Conservation (phyloP, 64 coral and sea anemone genomes). For the Cladopsammia gracilis region DNA sequence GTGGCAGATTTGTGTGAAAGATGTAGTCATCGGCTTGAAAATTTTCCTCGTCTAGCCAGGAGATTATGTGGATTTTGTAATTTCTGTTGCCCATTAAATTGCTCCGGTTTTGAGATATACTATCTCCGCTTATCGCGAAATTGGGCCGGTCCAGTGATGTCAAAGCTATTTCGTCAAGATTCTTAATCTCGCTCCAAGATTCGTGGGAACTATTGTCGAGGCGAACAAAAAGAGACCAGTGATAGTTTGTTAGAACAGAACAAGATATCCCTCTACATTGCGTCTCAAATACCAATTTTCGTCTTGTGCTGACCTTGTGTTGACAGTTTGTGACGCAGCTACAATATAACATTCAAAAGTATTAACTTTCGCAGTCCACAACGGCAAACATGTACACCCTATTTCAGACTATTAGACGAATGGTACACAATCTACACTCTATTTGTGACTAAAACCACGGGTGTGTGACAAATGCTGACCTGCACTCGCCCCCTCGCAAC, state of each 20-base stretch:
- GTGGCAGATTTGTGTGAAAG: conserved; percentile 70
- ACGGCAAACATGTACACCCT: too few relatives aligned
- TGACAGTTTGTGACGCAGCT: conserved; percentile 81
- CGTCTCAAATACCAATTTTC: conserved; percentile 51
- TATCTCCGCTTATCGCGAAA: conserved; percentile 34
- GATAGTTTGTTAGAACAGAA: conserved; percentile 45
- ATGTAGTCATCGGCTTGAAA: not conserved
- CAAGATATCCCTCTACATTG: conserved; percentile 81
- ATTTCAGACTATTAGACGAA: too few relatives aligned
- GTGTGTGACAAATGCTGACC: too few relatives aligned
- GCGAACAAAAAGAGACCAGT: conserved; percentile 68
- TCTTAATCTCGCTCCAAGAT: conserved; percentile 44
- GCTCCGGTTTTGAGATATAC: not conserved
- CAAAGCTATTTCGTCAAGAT: conserved; percentile 21
- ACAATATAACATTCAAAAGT: not conserved
- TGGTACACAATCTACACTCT: too few relatives aligned
- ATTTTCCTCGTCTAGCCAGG: not conserved
- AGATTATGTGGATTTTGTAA: not conserved
- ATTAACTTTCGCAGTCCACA: too few relatives aligned
- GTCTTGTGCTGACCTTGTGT: conserved; percentile 57
- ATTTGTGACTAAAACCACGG: too few relatives aligned
- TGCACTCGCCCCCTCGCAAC: too few relatives aligned
- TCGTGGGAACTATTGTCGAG: not conserved
- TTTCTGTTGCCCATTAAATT: not conserved
- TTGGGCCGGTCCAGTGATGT: conserved; percentile 81